Conservation (phyloP, 2,113 vertebrate species). For the Smithornis capensis region DNA sequence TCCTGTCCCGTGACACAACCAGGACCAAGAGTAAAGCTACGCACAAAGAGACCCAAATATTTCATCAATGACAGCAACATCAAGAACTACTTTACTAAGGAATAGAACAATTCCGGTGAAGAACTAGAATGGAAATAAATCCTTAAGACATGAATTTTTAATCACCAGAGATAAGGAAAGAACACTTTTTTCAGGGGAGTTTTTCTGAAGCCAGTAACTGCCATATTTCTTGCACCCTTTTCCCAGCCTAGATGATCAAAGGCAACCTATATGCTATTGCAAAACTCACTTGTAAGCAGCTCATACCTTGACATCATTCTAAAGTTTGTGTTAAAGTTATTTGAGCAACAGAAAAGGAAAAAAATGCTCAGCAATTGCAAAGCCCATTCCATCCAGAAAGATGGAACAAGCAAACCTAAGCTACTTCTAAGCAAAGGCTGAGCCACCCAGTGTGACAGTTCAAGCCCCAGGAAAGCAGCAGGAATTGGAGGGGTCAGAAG, state of each 20-base stretch:
- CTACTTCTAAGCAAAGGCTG: not conserved
- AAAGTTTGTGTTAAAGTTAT: not conserved
- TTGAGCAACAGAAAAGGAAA: not conserved
- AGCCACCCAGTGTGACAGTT: not conserved
- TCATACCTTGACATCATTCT: not conserved
- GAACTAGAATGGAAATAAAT: not conserved
- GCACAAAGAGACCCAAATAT: not conserved
- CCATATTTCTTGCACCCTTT: not conserved
- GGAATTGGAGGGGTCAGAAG: not conserved
- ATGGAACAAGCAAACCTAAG: not conserved
- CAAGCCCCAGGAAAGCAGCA: fast-evolving
- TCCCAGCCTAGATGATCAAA: not conserved
- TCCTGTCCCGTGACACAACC: not conserved
- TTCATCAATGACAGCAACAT: not conserved
- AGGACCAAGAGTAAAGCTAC: not conserved
- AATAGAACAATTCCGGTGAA: not conserved
- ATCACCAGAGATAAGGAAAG: not conserved
- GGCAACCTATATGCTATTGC: not conserved
- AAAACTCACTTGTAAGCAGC: not conserved
- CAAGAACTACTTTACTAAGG: not conserved
- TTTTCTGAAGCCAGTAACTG: not conserved
- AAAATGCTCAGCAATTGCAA: not conserved
- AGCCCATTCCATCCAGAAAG: not conserved
- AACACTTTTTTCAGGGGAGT: not conserved
- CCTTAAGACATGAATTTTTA: not conserved